A percentile compares a stretch with the other conserved stretches of the same genome.
Conservation (phyloP, 2,113 vertebrate species). For the Rhipidura dahli region DNA sequence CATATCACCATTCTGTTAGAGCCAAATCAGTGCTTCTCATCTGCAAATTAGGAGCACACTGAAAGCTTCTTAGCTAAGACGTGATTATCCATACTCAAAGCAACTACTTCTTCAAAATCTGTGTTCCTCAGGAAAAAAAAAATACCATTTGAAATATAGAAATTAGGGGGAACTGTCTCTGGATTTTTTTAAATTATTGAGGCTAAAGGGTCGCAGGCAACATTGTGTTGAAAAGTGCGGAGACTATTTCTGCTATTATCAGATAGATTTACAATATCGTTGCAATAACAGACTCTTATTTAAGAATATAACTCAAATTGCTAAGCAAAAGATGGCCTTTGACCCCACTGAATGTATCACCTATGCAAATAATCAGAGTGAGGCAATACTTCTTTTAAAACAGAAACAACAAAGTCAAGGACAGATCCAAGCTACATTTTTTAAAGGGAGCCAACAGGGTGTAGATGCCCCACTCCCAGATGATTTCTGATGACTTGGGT, state of each 20-base stretch:
- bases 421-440: neutral
- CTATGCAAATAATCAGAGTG: neutral
- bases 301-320: neutral
- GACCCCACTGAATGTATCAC: neutral
- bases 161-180: neutral
- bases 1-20: neutral
- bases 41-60: neutral
- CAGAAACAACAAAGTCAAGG: neutral
- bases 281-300: neutral
- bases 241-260: neutral
- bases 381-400: neutral
- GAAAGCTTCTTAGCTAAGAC: neutral
- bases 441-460: neutral
- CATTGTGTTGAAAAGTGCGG: neutral
- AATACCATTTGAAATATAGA: neutral
- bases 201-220: neutral
- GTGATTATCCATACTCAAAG: neutral
- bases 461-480: rapidly evolving
- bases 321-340: neutral
- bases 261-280: neutral
- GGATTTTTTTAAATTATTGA: neutral
- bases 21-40: neutral
- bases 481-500: neutral
- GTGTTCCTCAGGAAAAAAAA: neutral
- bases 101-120: neutral